Evolutionary conservation across 1,140 invertebrate species (phyloP).

Genomic region (Battus philenor): DNA sequence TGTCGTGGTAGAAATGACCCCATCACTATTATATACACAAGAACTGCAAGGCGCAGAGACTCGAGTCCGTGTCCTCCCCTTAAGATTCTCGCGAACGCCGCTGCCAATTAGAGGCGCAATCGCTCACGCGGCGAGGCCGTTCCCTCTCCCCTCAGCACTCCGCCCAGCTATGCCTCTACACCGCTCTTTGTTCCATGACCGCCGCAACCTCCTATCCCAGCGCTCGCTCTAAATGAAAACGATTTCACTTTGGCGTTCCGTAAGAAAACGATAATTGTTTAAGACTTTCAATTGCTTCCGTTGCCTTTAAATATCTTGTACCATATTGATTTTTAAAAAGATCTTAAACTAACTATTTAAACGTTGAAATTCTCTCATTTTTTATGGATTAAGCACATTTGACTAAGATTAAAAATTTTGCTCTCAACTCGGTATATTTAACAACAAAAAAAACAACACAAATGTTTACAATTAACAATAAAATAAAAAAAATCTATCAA

Average conservation of each 20-base stretch:
- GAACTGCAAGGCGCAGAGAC: slow-evolving; percentile 46
- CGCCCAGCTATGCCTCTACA: slow-evolving; percentile 36
- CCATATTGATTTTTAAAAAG: too few species aligned
- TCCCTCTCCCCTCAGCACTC: slow-evolving; percentile 29
- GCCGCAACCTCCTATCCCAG: slow-evolving; percentile 40
- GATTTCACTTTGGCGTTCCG: slow-evolving; percentile 55
- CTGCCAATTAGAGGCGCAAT: slow-evolving; percentile 76
- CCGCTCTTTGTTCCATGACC: slow-evolving; percentile 52
- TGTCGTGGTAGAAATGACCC: neutral
- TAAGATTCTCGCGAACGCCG: slow-evolving; percentile 76
- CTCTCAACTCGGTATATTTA: too few species aligned
- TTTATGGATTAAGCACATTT: too few species aligned
- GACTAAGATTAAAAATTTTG: too few species aligned
- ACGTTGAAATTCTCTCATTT: too few species aligned
- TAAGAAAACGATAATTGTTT: slow-evolving; percentile 37
- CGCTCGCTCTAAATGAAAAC: slow-evolving; percentile 64
- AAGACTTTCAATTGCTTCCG: too few species aligned
- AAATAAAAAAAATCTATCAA: too few species aligned
- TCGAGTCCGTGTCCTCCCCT: slow-evolving; percentile 64
- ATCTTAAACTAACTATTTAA: too few species aligned
- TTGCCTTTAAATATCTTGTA: too few species aligned
- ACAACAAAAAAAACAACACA: too few species aligned
- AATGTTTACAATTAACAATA: too few species aligned
- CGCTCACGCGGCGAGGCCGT: slow-evolving; percentile 68
- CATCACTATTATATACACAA: slow-evolving; percentile 8